Percentiles rank a stretch among this genome's conserved stretches.
Conservation (phyloP, 2,797 vertebrate genomes). For the Pseudochirops cupreus region DNA sequence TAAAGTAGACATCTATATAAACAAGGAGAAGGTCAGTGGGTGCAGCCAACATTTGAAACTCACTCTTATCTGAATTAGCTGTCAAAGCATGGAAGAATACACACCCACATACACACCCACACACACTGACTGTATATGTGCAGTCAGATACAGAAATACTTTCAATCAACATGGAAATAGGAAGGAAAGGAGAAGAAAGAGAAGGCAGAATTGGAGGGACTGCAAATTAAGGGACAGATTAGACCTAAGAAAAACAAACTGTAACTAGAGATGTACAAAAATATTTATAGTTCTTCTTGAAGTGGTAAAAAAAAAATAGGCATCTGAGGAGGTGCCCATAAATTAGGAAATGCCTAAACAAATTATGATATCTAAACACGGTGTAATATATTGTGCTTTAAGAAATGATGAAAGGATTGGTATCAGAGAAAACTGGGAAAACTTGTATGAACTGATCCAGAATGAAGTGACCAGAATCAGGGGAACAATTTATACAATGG, state of each 20-base stretch:
- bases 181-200: neutral
- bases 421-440: neutral
- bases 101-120: neutral
- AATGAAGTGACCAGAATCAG: neutral
- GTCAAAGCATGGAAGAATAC: neutral
- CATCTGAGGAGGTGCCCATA: neutral
- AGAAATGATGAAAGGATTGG: neutral
- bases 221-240: neutral
- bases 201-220: neutral
- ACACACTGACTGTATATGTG: neutral
- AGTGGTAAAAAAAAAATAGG: neutral
- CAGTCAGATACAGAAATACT: neutral
- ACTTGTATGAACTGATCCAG: neutral
- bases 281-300: neutral
- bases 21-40: neutral
- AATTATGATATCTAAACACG: neutral
- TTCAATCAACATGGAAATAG: neutral
- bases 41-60: neutral
- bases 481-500: neutral
- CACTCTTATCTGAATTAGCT: neutral
- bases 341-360: neutral
- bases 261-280: neutral
- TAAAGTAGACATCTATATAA: neutral
- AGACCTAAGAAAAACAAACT: neutral
- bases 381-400: neutral